phyloP scores from a whole-genome alignment of 2,888 invertebrate species.

The Linyphia triangularis region DNA sequence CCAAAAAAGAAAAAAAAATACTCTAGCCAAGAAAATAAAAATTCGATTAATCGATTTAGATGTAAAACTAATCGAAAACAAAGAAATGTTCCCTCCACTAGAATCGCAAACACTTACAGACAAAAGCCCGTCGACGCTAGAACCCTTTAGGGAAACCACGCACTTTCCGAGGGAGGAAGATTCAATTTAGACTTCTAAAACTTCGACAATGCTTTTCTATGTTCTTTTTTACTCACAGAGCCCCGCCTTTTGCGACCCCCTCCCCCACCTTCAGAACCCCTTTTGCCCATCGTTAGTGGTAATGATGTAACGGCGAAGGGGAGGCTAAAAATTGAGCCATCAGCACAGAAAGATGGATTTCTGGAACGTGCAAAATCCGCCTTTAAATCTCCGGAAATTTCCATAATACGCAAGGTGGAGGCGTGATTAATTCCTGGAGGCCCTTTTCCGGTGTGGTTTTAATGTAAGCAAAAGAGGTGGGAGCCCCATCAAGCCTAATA shows the following conservation, averaged over 20 bases:
- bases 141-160: constrained; percentile 24
- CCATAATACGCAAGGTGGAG: constrained; percentile 54
- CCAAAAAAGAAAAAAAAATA: too few relatives aligned
- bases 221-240: neutral
- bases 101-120: constrained; percentile 1
- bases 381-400: constrained; percentile 62
- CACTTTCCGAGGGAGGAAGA: constrained; percentile 20
- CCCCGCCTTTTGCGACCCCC: neutral
- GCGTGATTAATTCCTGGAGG: constrained; percentile 58
- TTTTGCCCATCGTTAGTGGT: constrained; percentile 59
- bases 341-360: constrained; percentile 53
- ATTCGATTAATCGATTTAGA: neutral
- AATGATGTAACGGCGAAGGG: constrained; percentile 52
- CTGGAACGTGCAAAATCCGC: constrained; percentile 48
- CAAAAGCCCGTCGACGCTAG: constrained; percentile 4
- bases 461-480: constrained; percentile 60
- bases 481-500: constrained; percentile 53
- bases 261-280: neutral
- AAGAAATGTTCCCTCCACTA: neutral
- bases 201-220: constrained; percentile 33
- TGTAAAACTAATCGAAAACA: constrained; percentile 22
- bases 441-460: constrained; percentile 40
- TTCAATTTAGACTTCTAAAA: constrained; percentile 60
- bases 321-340: constrained; percentile 51
- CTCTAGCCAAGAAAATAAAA: neutral